Evolutionary conservation across 2,797 vertebrate species (phyloP).

Genomic region (Labroides dimidiatus): DNA sequence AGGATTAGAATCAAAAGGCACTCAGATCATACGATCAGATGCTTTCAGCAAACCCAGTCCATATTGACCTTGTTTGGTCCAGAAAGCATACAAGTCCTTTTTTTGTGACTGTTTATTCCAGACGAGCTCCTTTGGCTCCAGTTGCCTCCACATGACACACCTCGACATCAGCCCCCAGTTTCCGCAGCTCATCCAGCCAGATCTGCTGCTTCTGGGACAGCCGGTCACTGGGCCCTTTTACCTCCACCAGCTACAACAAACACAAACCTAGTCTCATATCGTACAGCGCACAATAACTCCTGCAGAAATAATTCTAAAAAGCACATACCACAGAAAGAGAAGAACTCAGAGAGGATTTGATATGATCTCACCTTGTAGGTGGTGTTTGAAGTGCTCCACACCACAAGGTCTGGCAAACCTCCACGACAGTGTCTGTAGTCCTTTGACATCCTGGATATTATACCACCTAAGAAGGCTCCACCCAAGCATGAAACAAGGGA

Average conservation of each 20-base stretch:
- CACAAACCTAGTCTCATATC: slow-evolving; percentile 16
- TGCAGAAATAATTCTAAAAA: slow-evolving; percentile 1
- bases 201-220: slow-evolving; percentile 95
- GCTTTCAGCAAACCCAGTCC: not conserved
- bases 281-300: not conserved
- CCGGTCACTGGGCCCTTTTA: slow-evolving; percentile 94
- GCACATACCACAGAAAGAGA: not conserved
- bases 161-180: slow-evolving; percentile 91
- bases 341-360: not conserved
- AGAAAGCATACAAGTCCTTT: slow-evolving; percentile 28
- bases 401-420: slow-evolving; percentile 95
- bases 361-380: slow-evolving; percentile 86
- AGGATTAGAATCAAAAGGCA: slow-evolving; percentile 7
- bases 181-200: slow-evolving; percentile 93
- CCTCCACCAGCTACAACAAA: slow-evolving; percentile 91
- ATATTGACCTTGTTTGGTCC: slow-evolving; percentile 7
- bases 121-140: slow-evolving; percentile 85
- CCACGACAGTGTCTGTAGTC: slow-evolving; percentile 92
- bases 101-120: slow-evolving; percentile 63
- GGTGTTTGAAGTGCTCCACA: slow-evolving; percentile 87
- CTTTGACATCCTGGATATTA: slow-evolving; percentile 87
- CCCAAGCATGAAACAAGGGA: slow-evolving; percentile 91
- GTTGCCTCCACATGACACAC: slow-evolving; percentile 92
- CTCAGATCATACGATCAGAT: not conserved
- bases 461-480: slow-evolving; percentile 88